Conservation (phyloP, 2,797 vertebrate genomes). For the Dendrocincla fuliginosa region DNA sequence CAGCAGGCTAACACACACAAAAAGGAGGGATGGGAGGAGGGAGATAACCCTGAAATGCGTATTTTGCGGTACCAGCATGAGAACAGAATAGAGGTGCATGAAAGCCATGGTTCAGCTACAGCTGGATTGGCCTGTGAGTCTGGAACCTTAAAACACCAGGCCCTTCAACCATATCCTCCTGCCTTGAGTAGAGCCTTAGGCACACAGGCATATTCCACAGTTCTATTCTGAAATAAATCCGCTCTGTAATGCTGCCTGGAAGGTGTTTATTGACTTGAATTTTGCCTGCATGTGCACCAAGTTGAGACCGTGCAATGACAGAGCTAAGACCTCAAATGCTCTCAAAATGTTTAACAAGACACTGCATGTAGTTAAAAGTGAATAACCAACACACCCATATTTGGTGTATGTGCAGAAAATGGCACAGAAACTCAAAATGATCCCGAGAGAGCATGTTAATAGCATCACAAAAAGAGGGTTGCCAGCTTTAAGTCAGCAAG, state of each 20-base stretch:
- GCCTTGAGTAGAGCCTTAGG: not conserved
- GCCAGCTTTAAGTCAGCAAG: not conserved
- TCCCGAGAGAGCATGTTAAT: fast-evolving
- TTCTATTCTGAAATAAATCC: not conserved
- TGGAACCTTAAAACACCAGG: not conserved
- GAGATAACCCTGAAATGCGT: not conserved
- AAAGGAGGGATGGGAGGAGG: not conserved
- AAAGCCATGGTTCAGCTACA: not conserved
- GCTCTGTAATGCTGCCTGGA: not conserved
- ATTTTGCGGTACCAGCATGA: not conserved
- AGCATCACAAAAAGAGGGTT: not conserved
- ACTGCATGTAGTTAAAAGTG: not conserved
- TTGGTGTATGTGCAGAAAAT: not conserved
- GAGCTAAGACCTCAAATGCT: not conserved
- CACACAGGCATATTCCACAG: not conserved
- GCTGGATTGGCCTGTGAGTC: not conserved
- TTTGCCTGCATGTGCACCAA: not conserved
- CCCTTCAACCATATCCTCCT: not conserved
- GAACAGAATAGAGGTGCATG: fast-evolving
- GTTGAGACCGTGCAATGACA: not conserved
- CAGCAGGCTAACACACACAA: not conserved
- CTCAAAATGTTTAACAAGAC: not conserved
- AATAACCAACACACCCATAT: not conserved
- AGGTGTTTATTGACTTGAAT: not conserved
- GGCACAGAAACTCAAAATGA: not conserved